Percentiles rank a stretch among this genome's conserved stretches.
These are phyloP conservation scores for Rhabdomys pumilio DNA, from an alignment of 2,797 vertebrate genomes.

Conservation along the genomic window DNA sequence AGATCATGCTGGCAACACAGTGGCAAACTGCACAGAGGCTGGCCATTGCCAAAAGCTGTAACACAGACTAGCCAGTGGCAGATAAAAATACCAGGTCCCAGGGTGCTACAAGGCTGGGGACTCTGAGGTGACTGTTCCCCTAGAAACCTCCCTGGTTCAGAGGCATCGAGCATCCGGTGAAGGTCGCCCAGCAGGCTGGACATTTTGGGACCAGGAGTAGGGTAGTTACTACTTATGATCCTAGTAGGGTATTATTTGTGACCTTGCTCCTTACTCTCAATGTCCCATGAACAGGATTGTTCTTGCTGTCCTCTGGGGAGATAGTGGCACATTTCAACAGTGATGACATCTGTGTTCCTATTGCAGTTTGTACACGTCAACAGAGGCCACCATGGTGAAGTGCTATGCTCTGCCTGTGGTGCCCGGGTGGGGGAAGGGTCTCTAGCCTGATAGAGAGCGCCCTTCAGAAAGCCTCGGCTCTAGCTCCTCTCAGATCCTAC, in stretches of 20 bases:
- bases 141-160: not conserved
- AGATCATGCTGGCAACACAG: not conserved
- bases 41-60: not conserved
- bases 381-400: not conserved
- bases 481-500: not conserved
- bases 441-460: not conserved
- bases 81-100: conserved; percentile 26
- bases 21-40: not conserved
- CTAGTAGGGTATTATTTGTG: not conserved
- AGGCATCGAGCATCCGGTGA: not conserved
- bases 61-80: conserved; percentile 70
- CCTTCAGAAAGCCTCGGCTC: not conserved
- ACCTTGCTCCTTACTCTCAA: not conserved
- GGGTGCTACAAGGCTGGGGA: conserved; percentile 41
- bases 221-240: fast-evolving
- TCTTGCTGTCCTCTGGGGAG: not conserved
- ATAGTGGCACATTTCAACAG: not conserved
- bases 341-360: not conserved
- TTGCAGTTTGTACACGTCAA: not conserved
- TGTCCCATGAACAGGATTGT: not conserved
- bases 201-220: not conserved
- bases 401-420: not conserved
- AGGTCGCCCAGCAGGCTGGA: not conserved
- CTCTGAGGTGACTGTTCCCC: conserved; percentile 68
- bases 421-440: not conserved